Evolutionary conservation across 2,888 invertebrate species (phyloP), one percentile per base, ranked within the genome.

Genomic region (Labia minor): DNA sequence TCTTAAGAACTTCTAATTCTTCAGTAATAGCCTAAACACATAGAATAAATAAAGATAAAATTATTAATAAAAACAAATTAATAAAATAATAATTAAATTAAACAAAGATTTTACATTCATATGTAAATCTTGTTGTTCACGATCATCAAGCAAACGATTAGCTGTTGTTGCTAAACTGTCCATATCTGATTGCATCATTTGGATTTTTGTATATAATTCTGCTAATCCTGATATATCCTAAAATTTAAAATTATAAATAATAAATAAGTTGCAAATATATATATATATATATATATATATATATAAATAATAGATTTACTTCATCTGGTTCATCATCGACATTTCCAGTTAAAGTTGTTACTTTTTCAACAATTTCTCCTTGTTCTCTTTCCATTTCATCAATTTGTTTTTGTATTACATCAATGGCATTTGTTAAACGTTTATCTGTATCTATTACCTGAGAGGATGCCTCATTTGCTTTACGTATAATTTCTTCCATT

Each of bases 1-100:
- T 81, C 73, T 85, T 86, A 69, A 89, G 73, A 14, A 85, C 72
- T 72, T 87, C 86, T 63, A 87, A 81, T 78, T 87, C 85, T 74
- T 87, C 86, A 66, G 83, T 73, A 63, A 87, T 74, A 10, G 81
- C 79, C 86, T 86, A 71, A 11, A 21, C 10, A 61, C n/a, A 49
- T 49, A 49, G 19, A 21, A 21, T 21, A 19, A 1, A 19, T 18
- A n/a, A n/a, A n/a, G n/a, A n/a, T 10, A 19, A 49, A 61, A 49
- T 21, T 16, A 37, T 65, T 16, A 3, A 14, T 33, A 8, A 37
- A 33, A n/a, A n/a, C n/a, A n/a, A n/a, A n/a, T n/a, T n/a, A n/a
- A n/a, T n/a, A n/a, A n/a, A n/a, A n/a, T n/a, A 21, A 14, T 26
- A 37, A 14, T 19, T 0, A 16, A 37, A 21, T 26, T 21, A 26